Conservation (phyloP, 2,113 vertebrate species). For the Lontra canadensis region DNA sequence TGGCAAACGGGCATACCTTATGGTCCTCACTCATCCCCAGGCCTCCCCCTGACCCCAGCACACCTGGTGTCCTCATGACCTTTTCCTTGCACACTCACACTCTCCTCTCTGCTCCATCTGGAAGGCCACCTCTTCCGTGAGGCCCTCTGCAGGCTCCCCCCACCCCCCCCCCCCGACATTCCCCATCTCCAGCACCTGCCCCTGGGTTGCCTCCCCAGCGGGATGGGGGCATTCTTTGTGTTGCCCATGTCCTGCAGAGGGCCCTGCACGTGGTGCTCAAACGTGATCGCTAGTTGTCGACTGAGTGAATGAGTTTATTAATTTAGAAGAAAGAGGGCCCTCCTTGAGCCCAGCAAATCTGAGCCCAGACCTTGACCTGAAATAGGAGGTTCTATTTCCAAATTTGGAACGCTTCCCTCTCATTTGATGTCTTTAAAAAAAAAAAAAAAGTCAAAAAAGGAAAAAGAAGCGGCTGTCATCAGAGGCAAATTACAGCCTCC, state of each 20-base stretch:
- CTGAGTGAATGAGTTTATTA: background rate
- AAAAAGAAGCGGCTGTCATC: conserved; percentile 32
- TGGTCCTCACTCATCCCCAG: rapidly evolving
- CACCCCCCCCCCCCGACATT: too few species aligned
- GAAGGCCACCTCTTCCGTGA: background rate
- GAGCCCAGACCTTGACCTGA: conserved; percentile 40
- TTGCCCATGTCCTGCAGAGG: background rate
- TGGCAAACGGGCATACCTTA: background rate
- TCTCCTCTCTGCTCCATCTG: background rate
- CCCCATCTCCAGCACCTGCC: background rate
- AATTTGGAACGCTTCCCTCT: conserved; percentile 22
- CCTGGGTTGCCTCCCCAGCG: background rate
- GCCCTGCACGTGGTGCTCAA: rapidly evolving
- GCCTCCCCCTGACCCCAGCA: background rate
- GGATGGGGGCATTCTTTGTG: too few species aligned
- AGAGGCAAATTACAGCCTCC: conserved; percentile 9
- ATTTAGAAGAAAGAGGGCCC: background rate
- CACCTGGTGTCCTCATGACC: background rate
- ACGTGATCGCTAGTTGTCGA: too few species aligned
- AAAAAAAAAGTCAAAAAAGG: background rate
- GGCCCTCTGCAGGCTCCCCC: background rate
- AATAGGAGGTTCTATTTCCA: conserved; percentile 43
- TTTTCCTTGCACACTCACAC: background rate
- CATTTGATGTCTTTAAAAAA: conserved; percentile 21
- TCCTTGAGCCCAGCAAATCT: background rate